Evolutionary conservation across 2,888 invertebrate species (phyloP), one percentile per base, ranked within the genome.

Genomic region (Bugulina stolonifera): DNA sequence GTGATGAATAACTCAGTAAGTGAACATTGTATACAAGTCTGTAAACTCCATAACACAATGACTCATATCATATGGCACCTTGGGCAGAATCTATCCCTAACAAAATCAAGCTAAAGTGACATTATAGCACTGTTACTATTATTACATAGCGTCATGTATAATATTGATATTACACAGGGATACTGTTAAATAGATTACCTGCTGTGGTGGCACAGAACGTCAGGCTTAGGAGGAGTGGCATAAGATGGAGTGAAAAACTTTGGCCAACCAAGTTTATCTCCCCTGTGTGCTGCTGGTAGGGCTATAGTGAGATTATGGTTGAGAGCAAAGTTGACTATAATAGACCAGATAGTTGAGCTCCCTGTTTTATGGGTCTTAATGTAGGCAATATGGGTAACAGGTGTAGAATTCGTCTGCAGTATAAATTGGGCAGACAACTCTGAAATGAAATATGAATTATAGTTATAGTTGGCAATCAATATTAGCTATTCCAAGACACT

Each of bases 331-430:
- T 27, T 64, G 32, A 64, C 64, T 27, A 64, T 22, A 32, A 64
- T 32, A 64, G 64, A 64, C 64, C 64, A 64, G 32, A 64, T 64
- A 10, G 64, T 64, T 14, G 64, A 64, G 32, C 64, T 64, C 18
- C 64, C 64, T 14, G 27, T 64, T 32, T 64, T 64, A 32, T 64
- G 64, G 27, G 64, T 64, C n/a, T 64, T 64, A 29, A 64, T 64
- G n/a, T 64, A 64, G 5, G 64, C 64, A 14, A 64, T 64, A 32
- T 64, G 64, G 18, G 64, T 34, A 14, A 34, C 32, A n/a, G 64
- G 64, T 10, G 25, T 27, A 27, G 29, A 23, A 23, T 3, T 5
- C 3, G 18, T 43, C 43, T 43, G 5, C 43, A 10, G 43, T 43
- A 43, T 18, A 10, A 18, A 43, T 3, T 10, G 43, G 5, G 43